A percentile compares a stretch with the other conserved stretches of the same genome.
Conservation (phyloP, 2,888 invertebrate genomes). For the Hirtodrosophila alboralis region DNA sequence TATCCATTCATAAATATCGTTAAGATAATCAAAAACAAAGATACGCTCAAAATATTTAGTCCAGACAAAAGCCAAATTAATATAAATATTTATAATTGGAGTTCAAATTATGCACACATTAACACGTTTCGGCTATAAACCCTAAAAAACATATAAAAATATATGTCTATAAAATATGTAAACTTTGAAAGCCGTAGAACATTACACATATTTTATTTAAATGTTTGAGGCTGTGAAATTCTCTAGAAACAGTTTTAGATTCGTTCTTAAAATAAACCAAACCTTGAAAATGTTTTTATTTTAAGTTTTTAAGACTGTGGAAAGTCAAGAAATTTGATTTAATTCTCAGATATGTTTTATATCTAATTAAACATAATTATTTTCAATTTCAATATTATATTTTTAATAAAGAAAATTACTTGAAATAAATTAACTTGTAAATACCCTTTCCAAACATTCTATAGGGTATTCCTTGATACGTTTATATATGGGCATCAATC, state of each 20-base stretch:
- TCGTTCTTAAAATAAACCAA: background rate
- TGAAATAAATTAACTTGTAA: no score
- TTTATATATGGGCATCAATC: background rate
- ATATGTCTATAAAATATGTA: constrained; percentile 11
- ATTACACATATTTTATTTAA: constrained; percentile 19
- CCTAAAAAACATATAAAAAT: no score
- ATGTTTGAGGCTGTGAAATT: constrained; percentile 2
- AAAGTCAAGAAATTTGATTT: no score
- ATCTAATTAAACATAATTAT: no score
- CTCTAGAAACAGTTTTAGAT: background rate
- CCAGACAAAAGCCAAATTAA: constrained; percentile 26
- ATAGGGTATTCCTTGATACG: constrained; percentile 8
- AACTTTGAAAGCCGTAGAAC: constrained; percentile 23
- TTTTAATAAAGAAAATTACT: background rate
- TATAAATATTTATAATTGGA: constrained; percentile 42
- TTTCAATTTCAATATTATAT: background rate
- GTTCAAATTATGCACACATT: constrained; percentile 42
- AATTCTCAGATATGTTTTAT: no score
- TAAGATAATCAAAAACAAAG: constrained; percentile 27
- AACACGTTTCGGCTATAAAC: constrained; percentile 54
- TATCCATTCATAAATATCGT: constrained; percentile 33
- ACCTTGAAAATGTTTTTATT: no score
- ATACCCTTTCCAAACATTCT: background rate
- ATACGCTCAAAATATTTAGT: constrained; percentile 26
- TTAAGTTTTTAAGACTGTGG: no score